These are phyloP conservation scores for Drosophila flavopinicola DNA, from an alignment of 2,888 invertebrate genomes.

Conservation along the genomic window DNA sequence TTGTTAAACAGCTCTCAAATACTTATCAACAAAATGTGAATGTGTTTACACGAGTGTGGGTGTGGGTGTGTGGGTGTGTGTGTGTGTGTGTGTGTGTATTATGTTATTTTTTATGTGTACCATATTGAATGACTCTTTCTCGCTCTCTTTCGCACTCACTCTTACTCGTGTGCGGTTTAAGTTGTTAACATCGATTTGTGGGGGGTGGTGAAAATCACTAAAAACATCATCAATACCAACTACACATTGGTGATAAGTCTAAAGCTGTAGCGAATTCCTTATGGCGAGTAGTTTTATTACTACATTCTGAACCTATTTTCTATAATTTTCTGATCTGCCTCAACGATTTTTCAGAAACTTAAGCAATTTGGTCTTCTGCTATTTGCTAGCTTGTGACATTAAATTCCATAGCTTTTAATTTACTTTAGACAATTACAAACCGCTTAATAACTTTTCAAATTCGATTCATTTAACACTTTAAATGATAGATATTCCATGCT, in stretches of 20 bases:
- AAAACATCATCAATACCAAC: conserved; percentile 10
- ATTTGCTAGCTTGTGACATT: no score
- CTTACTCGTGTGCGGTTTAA: conserved; percentile 8
- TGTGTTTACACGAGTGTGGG: not conserved
- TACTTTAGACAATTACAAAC: no score
- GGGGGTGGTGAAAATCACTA: not conserved
- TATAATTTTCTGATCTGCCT: no score
- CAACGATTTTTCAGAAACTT: no score
- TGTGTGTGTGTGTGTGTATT: conserved; percentile 1
- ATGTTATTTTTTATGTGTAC: not conserved
- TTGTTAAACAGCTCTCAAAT: conserved; percentile 28
- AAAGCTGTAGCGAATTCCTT: no score
- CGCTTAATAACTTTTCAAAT: no score
- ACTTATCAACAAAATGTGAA: conserved; percentile 25
- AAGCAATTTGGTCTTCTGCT: no score
- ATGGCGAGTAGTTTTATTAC: no score
- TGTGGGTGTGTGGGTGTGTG: conserved; percentile 8
- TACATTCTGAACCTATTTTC: no score
- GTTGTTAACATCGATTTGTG: conserved; percentile 22
- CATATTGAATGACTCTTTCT: not conserved
- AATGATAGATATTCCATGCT: not conserved
- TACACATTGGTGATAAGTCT: no score
- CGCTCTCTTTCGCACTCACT: not conserved
- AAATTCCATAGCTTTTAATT: no score
- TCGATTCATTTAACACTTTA: no score